Conservation (phyloP, 2,797 vertebrate species). For the Balearica regulorum region DNA sequence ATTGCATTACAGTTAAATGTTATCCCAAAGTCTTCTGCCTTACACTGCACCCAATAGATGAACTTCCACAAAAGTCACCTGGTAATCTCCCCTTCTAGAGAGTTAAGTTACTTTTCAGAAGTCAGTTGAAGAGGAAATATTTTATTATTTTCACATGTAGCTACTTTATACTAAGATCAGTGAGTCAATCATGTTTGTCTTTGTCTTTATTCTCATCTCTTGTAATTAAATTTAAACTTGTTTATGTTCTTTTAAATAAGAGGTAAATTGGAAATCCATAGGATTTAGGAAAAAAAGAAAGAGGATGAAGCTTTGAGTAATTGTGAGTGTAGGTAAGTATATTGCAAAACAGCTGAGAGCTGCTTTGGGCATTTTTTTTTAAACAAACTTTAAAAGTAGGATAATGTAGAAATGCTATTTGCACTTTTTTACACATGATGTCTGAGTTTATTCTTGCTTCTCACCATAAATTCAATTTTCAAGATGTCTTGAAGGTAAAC, state of each 20-base stretch:
- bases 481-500: not conserved
- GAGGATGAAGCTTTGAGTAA: not conserved
- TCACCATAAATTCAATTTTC: not conserved
- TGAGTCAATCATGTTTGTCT: not conserved
- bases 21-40: not conserved
- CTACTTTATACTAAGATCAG: not conserved
- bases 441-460: not conserved
- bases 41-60: not conserved
- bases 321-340: not conserved
- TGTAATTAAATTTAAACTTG: not conserved
- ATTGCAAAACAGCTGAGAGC: not conserved
- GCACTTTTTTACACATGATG: not conserved
- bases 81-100: not conserved
- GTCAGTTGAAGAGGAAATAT: not conserved
- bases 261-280: not conserved
- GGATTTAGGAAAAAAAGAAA: not conserved
- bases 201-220: not conserved
- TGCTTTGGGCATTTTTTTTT: not conserved
- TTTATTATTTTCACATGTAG: not conserved
- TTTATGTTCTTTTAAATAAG: not conserved
- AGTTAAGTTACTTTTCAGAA: not conserved
- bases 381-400: not conserved
- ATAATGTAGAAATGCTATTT: not conserved
- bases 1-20: not conserved
- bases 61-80: not conserved